Conservation (phyloP, 2,797 vertebrate species). For the Acrossocheilus wenchowensis region DNA sequence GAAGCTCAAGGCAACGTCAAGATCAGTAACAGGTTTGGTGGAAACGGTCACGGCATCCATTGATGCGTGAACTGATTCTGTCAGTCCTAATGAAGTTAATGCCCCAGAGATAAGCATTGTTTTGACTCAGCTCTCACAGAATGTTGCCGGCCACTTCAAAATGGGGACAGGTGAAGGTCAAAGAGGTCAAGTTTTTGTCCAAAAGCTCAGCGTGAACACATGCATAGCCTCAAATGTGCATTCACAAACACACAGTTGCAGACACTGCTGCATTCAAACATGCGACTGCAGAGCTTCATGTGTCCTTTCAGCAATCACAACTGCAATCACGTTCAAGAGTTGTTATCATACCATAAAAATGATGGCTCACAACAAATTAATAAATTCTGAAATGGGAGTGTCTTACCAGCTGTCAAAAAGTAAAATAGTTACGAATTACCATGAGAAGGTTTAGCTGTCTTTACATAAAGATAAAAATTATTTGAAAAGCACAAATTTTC, state of each 20-base stretch:
- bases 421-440: background rate
- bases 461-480: background rate
- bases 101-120: constrained; percentile 69
- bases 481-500: background rate
- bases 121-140: constrained; percentile 56
- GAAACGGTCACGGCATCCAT: constrained; percentile 72
- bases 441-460: background rate
- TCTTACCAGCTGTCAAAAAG: background rate
- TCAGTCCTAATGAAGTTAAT: constrained; percentile 78
- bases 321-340: background rate
- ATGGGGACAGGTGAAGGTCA: constrained; percentile 47
- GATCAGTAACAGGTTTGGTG: constrained; percentile 71
- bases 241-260: background rate
- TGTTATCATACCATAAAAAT: background rate
- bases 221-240: constrained; percentile 6
- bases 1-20: constrained; percentile 78
- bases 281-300: background rate
- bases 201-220: constrained; percentile 8
- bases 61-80: constrained; percentile 81
- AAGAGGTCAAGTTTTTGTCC: constrained; percentile 36
- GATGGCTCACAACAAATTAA: no score
- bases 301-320: background rate
- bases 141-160: constrained; percentile 47
- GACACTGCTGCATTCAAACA: background rate
- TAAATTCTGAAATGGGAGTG: background rate